Conservation (phyloP, 2,888 invertebrate genomes). For the Phyto melanocephala region DNA sequence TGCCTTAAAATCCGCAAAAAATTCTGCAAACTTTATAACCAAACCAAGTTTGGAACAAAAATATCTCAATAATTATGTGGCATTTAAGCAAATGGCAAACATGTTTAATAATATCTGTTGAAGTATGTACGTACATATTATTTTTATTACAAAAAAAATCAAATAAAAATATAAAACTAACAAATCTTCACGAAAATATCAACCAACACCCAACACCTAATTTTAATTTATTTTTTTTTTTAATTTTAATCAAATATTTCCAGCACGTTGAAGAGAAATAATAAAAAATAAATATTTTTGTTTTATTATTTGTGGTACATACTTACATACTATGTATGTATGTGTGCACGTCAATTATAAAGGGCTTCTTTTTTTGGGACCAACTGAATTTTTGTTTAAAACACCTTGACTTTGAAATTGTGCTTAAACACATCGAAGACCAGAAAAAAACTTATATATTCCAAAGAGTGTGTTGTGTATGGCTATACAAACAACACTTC, state of each 20-base stretch:
- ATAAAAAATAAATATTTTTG: not conserved
- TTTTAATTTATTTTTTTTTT: not conserved
- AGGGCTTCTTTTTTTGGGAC: conserved; percentile 63
- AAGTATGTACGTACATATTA: no score
- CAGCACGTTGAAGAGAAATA: conserved; percentile 66
- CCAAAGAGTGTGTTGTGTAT: not conserved
- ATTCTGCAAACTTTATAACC: no score
- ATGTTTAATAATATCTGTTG: not conserved
- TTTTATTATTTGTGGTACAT: not conserved
- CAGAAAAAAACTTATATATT: not conserved
- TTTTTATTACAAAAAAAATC: no score
- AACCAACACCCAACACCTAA: not conserved
- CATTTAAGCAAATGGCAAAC: not conserved
- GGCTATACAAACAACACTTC: not conserved
- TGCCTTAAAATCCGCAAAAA: no score
- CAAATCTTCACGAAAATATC: no score
- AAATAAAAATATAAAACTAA: no score
- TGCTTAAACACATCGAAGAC: not conserved
- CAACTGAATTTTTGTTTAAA: not conserved
- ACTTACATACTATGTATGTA: not conserved
- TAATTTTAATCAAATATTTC: conserved; percentile 59
- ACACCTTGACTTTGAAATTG: conserved; percentile 60
- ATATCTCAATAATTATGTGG: not conserved
- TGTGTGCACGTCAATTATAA: not conserved
- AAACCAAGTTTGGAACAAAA: not conserved